Percentiles rank a stretch among this genome's conserved stretches.
phyloP scores from a whole-genome alignment of 1,140 invertebrate genomes.

The Bicyclus anynana region DNA sequence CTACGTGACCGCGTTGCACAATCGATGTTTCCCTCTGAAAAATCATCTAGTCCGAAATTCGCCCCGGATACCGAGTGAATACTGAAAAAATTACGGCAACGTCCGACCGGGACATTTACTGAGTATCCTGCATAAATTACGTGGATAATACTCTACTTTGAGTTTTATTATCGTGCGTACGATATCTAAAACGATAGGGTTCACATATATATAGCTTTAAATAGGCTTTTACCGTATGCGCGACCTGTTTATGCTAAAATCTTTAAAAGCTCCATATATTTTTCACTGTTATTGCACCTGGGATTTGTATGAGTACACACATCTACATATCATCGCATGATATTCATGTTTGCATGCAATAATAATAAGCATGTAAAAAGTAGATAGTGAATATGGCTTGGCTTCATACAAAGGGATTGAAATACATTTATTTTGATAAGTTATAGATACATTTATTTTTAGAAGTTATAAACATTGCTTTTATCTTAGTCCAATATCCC shows the following conservation, averaged over 20 bases:
- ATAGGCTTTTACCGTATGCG: not conserved
- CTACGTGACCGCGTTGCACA: constrained; percentile 64
- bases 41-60: constrained; percentile 49
- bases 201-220: not conserved
- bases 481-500: too few relatives aligned
- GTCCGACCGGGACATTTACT: constrained; percentile 37
- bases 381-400: too few relatives aligned
- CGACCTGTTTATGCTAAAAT: not conserved
- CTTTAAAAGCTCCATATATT: not conserved
- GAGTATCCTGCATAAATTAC: constrained; percentile 62
- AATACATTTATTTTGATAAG: too few relatives aligned
- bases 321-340: too few relatives aligned
- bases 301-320: too few relatives aligned
- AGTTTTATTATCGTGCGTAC: constrained; percentile 4
- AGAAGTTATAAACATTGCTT: too few relatives aligned
- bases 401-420: too few relatives aligned
- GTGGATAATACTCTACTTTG: not conserved
- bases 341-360: too few relatives aligned
- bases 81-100: constrained; percentile 55
- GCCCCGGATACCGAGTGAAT: constrained; percentile 44
- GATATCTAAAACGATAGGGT: not conserved
- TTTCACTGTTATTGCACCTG: not conserved
- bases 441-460: too few relatives aligned
- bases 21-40: constrained; percentile 49
- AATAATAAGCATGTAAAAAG: too few relatives aligned